Evolutionary conservation across 2,113 vertebrate species (phyloP).

Genomic region (Turdus rufiventris): DNA sequence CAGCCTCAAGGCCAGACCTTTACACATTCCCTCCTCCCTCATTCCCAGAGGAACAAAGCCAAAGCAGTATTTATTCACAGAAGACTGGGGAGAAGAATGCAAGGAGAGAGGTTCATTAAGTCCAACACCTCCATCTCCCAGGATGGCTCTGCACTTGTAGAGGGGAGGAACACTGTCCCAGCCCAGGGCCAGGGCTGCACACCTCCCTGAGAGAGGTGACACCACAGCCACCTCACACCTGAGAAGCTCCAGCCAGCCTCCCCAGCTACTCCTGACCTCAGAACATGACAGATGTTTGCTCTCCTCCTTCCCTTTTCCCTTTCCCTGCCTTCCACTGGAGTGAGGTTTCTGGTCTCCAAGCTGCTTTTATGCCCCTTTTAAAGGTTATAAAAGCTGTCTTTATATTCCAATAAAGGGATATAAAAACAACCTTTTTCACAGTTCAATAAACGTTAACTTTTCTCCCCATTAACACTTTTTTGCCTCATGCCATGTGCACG

Average conservation of each 20-base stretch:
- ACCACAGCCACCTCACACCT: background rate
- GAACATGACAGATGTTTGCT: background rate
- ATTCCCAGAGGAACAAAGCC: background rate
- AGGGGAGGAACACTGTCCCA: background rate
- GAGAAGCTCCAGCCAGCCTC: fast-evolving
- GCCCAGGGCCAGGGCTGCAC: background rate
- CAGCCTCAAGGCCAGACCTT: background rate
- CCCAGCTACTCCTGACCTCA: background rate
- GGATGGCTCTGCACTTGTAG: background rate
- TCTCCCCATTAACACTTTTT: background rate
- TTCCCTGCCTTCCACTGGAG: background rate
- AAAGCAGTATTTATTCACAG: background rate
- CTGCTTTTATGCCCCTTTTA: conserved; percentile 62
- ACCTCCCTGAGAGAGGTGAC: fast-evolving
- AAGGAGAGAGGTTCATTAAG: background rate
- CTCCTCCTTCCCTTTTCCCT: background rate
- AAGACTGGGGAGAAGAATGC: background rate
- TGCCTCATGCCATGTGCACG: fast-evolving
- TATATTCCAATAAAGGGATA: conserved; percentile 64
- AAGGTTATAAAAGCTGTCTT: conserved; percentile 64
- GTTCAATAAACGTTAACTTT: conserved; percentile 29
- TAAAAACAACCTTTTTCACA: conserved; percentile 37
- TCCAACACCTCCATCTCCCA: background rate
- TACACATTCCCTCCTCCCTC: background rate
- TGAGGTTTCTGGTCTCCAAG: conserved; percentile 14